A percentile compares a stretch with the other conserved stretches of the same genome.
These are phyloP conservation scores for Chirona hameri DNA, from an alignment of 2,888 invertebrate species.

Conservation along the genomic window DNA sequence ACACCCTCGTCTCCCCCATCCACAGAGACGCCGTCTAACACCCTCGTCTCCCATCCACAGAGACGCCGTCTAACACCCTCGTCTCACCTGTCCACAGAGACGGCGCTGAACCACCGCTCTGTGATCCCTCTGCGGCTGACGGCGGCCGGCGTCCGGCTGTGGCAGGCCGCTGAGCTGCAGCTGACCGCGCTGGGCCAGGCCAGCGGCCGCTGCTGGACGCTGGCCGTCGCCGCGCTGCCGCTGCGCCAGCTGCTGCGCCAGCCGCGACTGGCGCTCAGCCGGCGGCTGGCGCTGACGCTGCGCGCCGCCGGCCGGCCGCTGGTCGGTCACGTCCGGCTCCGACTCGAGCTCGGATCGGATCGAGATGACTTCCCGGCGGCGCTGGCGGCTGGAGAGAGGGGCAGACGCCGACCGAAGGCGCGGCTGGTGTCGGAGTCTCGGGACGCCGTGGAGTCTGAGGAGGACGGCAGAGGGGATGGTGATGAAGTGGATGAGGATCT, in stretches of 20 bases:
- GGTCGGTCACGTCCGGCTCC: neutral
- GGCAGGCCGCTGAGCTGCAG: slow-evolving; percentile 25
- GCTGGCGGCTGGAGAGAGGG: neutral
- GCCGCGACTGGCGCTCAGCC: slow-evolving; percentile 6
- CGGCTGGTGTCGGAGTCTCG: neutral
- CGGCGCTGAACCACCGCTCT: neutral
- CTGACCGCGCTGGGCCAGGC: slow-evolving; percentile 2
- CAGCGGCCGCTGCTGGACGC: slow-evolving; percentile 1
- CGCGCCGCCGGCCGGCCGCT: slow-evolving; percentile 24
- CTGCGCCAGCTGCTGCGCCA: slow-evolving; percentile 25
- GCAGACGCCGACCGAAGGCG: neutral
- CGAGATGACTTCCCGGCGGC: slow-evolving; percentile 13
- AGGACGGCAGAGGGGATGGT: neutral
- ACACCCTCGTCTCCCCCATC: too few species aligned
- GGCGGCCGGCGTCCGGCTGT: slow-evolving; percentile 1
- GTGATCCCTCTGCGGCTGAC: slow-evolving; percentile 6
- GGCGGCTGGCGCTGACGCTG: slow-evolving; percentile 22
- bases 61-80: too few species aligned
- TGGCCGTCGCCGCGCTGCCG: slow-evolving; percentile 26
- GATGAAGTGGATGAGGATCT: neutral
- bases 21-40: too few species aligned
- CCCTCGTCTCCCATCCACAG: too few species aligned
- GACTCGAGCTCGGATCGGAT: slow-evolving; percentile 6
- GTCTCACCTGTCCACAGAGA: neutral
- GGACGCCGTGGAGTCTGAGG: neutral